phyloP scores from a whole-genome alignment of 2,113 vertebrate genomes.

The Larimichthys crocea region DNA sequence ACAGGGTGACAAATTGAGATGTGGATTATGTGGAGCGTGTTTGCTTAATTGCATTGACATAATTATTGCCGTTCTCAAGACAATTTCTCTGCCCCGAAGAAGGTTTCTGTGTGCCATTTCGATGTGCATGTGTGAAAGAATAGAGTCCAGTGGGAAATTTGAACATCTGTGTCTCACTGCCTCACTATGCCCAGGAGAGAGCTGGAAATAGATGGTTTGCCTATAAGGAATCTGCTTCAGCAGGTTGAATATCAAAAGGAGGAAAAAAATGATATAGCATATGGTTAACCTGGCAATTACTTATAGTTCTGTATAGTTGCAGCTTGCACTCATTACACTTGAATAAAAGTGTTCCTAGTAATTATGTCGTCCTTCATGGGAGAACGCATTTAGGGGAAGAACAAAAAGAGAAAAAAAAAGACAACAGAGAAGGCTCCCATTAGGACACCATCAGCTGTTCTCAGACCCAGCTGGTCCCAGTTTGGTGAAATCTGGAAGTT shows the following conservation, averaged over 20 bases:
- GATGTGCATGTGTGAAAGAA: slow-evolving; percentile 59
- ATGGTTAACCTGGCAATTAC: slow-evolving; percentile 61
- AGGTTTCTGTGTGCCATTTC: slow-evolving; percentile 45
- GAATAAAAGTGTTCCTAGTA: slow-evolving; percentile 11
- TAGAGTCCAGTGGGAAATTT: slow-evolving; percentile 68
- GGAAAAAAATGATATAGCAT: slow-evolving; percentile 12
- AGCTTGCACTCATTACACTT: slow-evolving; percentile 40
- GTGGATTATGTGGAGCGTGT: slow-evolving; percentile 36
- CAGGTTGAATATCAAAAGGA: slow-evolving; percentile 46
- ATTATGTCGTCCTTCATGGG: slow-evolving; percentile 17
- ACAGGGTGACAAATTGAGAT: slow-evolving; percentile 54
- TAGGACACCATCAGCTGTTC: slow-evolving; percentile 13
- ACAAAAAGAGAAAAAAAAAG: background rate
- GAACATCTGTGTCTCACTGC: slow-evolving; percentile 72
- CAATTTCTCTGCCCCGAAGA: slow-evolving; percentile 27
- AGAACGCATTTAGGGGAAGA: slow-evolving; percentile 1
- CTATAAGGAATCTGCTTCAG: slow-evolving; percentile 51
- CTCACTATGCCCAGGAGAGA: slow-evolving; percentile 60
- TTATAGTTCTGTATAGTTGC: slow-evolving; percentile 10
- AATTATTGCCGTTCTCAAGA: slow-evolving; percentile 62
- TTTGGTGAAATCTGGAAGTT: background rate
- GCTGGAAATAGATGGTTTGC: slow-evolving; percentile 68
- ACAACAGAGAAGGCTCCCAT: background rate
- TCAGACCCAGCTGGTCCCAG: background rate
- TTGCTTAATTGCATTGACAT: slow-evolving; percentile 64